Conservation (phyloP, 2,797 vertebrate genomes). For the Cirrhinus mrigala region DNA sequence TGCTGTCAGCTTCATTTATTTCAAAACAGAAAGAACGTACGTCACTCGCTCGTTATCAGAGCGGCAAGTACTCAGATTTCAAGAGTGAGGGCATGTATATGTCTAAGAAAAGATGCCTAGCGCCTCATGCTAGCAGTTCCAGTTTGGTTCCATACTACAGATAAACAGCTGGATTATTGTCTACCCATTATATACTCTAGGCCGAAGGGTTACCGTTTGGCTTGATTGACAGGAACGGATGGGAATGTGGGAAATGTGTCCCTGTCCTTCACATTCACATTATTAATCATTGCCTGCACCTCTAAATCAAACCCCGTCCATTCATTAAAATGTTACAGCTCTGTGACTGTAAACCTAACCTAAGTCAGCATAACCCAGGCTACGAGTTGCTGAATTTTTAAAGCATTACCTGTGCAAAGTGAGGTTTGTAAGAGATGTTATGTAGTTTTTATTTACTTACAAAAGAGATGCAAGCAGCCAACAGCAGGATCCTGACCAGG, state of each 20-base stretch:
- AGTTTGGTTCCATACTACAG: not conserved
- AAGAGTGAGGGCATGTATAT: not conserved
- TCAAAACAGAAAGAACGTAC: conserved; percentile 65
- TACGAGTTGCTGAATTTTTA: not conserved
- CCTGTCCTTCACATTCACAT: conserved; percentile 52
- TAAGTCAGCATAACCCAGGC: not conserved
- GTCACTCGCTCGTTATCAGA: not conserved
- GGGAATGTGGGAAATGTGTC: conserved; percentile 57
- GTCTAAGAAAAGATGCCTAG: conserved; percentile 1
- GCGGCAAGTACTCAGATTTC: conserved; percentile 20
- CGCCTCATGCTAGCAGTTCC: not conserved
- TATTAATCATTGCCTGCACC: conserved; percentile 40
- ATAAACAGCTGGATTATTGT: conserved; percentile 39
- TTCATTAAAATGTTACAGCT: conserved; percentile 28
- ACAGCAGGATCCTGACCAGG: conserved; percentile 88
- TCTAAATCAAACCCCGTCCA: conserved; percentile 16
- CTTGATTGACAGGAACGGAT: conserved; percentile 59
- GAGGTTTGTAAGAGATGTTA: not conserved
- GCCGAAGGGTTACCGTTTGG: conserved; percentile 28
- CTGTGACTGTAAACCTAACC: conserved; percentile 2
- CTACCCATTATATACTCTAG: conserved; percentile 48
- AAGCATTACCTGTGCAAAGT: not conserved
- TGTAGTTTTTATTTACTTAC: conserved; percentile 75
- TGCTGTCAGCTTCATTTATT: conserved; percentile 67
- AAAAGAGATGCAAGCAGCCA: conserved; percentile 92